Conservation (phyloP, 2,888 invertebrate genomes). For the Spilosoma lubricipeda region DNA sequence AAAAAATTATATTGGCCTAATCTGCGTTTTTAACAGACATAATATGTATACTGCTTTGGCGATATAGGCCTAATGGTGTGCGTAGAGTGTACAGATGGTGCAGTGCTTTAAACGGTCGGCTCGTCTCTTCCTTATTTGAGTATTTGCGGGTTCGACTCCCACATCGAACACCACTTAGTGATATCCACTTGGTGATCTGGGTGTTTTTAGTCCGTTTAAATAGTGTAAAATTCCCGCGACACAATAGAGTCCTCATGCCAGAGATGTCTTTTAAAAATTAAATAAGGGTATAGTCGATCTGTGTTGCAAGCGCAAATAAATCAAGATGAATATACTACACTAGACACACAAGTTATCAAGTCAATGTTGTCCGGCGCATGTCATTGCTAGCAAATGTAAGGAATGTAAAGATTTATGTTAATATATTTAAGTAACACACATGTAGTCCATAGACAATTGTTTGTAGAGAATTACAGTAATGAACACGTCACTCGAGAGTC, state of each 20-base stretch:
- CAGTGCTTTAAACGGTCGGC: too few species aligned
- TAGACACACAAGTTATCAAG: background rate
- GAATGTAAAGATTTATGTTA: constrained; percentile 5
- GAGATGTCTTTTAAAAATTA: too few species aligned
- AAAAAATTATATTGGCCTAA: background rate
- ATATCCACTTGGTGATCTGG: too few species aligned
- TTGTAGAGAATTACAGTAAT: background rate
- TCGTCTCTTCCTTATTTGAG: too few species aligned
- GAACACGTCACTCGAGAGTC: background rate
- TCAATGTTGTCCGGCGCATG: background rate
- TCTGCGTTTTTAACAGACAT: background rate
- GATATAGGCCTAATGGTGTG: too few species aligned
- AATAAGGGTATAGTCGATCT: background rate
- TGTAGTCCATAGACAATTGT: constrained; percentile 1
- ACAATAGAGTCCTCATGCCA: too few species aligned
- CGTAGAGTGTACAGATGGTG: too few species aligned
- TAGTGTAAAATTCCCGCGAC: too few species aligned
- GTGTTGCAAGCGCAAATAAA: background rate
- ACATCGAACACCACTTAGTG: too few species aligned
- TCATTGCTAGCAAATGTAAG: constrained; percentile 11
- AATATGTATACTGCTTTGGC: background rate
- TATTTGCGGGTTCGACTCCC: too few species aligned
- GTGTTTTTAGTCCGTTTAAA: too few species aligned
- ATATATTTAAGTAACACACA: constrained; percentile 7
- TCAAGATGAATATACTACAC: background rate